These are phyloP conservation scores for Heliocidaris tuberculata DNA, from an alignment of 35 echinoderm and acorn worm genomes.

Conservation along the genomic window DNA sequence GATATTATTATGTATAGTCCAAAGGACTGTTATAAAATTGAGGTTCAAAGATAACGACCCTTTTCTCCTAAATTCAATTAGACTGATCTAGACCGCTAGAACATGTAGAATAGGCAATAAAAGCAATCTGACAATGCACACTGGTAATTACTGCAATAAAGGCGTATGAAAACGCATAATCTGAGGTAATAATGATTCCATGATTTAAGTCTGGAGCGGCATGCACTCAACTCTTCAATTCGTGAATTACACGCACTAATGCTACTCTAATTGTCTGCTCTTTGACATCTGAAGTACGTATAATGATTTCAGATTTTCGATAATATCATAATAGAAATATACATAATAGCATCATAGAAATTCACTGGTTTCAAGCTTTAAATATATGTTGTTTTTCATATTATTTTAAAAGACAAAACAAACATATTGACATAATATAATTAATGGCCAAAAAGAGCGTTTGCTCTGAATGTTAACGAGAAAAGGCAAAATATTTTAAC, in stretches of 20 bases:
- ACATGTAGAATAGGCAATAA: not conserved
- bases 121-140: not conserved
- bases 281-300: not conserved
- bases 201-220: not conserved
- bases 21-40: not conserved
- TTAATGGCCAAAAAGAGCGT: too few relatives aligned
- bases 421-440: too few relatives aligned
- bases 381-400: too few relatives aligned
- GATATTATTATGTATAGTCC: not conserved
- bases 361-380: too few relatives aligned
- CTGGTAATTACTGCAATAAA: not conserved
- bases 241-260: slow-evolving; percentile 1
- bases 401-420: too few relatives aligned
- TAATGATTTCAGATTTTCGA: not conserved
- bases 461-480: too few relatives aligned
- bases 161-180: not conserved
- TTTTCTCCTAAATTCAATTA: not conserved
- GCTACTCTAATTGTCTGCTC: not conserved
- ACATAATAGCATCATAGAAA: too few relatives aligned
- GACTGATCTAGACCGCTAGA: not conserved
- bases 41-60: not conserved
- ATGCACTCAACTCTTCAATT: not conserved
- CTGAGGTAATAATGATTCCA: not conserved
- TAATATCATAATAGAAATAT: not conserved
- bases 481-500: not conserved